Conservation (phyloP, 2,888 invertebrate genomes). For the Ellobium chinense region DNA sequence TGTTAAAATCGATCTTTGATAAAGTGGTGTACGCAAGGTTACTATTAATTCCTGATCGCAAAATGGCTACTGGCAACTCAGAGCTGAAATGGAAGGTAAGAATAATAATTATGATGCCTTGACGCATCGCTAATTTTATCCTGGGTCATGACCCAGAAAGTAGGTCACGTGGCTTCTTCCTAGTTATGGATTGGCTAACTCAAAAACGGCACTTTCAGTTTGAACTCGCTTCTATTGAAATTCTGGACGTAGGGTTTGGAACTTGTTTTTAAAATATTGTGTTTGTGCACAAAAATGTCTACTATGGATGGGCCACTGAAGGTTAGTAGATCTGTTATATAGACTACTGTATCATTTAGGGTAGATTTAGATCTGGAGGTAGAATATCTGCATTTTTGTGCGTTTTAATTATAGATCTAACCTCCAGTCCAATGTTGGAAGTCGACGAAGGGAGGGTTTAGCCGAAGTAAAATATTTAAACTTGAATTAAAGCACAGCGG, state of each 20-base stretch:
- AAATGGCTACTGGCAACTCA: conserved; percentile 31
- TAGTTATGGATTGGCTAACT: neutral
- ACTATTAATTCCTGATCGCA: neutral
- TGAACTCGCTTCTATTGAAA: too few relatives aligned
- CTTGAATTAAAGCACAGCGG: too few relatives aligned
- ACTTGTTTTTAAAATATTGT: neutral
- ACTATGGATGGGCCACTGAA: conserved; percentile 15
- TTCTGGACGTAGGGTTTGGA: neutral
- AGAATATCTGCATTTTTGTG: too few relatives aligned
- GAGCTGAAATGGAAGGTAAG: conserved; percentile 48
- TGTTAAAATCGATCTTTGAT: neutral
- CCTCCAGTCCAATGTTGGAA: too few relatives aligned
- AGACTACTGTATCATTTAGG: too few relatives aligned
- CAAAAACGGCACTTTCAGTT: too few relatives aligned
- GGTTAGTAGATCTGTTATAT: too few relatives aligned
- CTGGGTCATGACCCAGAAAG: neutral
- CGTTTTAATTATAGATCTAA: too few relatives aligned
- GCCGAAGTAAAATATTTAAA: too few relatives aligned
- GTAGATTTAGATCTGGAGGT: too few relatives aligned
- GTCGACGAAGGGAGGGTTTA: too few relatives aligned
- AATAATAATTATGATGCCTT: neutral
- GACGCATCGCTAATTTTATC: neutral
- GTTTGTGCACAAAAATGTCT: neutral
- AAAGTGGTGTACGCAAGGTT: neutral
- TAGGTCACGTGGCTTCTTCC: neutral